These are phyloP conservation scores for Psix sp. DNA, from an alignment of 1,140 invertebrate genomes.

Conservation along the genomic window DNA sequence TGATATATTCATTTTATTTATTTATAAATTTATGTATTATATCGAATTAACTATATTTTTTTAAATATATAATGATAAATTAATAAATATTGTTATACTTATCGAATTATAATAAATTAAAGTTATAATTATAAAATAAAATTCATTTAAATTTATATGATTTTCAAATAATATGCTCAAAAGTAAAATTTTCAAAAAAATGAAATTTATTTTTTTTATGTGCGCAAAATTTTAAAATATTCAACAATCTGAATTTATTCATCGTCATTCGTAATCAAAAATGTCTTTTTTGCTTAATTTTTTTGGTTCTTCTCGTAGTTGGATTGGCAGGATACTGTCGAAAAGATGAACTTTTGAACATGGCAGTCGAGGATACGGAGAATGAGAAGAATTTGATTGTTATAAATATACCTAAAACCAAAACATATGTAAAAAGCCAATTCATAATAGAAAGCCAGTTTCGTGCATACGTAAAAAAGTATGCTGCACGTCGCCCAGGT, in stretches of 20 bases:
- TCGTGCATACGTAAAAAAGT: constrained; percentile 3
- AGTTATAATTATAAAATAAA: no score
- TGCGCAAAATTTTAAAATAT: no score
- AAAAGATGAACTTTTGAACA: constrained; percentile 29
- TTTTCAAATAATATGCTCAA: no score
- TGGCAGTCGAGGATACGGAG: constrained; percentile 34
- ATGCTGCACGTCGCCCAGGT: constrained; percentile 1
- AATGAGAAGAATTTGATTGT: constrained; percentile 10
- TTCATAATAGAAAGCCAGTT: constrained; percentile 20
- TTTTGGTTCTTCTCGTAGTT: constrained; percentile 30
- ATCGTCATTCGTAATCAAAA: not conserved
- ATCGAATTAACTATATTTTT: no score
- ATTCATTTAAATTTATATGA: no score
- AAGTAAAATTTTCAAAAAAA: no score
- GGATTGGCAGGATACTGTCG: constrained; percentile 41
- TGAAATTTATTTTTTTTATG: no score
- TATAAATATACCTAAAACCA: constrained; percentile 28
- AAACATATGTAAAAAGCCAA: constrained; percentile 26
- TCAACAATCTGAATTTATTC: not conserved
- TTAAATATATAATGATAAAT: no score
- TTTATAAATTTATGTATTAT: no score
- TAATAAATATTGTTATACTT: no score
- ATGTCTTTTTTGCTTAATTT: not conserved
- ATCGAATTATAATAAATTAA: no score
- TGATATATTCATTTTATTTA: no score